A percentile compares a stretch with the other conserved stretches of the same genome.
Conservation (phyloP, 2,113 vertebrate species). For the Nycticebus coucang region DNA sequence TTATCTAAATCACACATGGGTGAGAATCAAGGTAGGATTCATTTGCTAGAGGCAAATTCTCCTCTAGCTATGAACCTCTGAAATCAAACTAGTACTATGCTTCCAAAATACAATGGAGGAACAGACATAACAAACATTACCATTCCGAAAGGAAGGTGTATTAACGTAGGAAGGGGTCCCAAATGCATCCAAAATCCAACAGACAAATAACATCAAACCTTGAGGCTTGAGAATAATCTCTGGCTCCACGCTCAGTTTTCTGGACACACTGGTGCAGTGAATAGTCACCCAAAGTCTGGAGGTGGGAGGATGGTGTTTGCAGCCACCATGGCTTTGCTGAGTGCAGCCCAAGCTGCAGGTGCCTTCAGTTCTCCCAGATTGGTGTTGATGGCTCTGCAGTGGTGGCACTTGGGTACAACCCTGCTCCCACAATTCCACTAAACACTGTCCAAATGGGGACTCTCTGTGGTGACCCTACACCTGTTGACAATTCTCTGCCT, state of each 20-base stretch:
- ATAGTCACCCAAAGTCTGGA: neutral
- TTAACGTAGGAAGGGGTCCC: neutral
- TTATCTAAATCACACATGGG: neutral
- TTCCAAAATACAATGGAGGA: neutral
- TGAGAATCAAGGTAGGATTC: neutral
- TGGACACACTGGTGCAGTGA: neutral
- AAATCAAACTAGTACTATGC: neutral
- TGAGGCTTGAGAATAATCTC: neutral
- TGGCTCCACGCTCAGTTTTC: neutral
- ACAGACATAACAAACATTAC: neutral
- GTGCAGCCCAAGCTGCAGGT: too few species aligned
- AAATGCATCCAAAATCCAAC: neutral
- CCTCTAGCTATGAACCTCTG: neutral
- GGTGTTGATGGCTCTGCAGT: neutral
- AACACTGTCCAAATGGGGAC: too few species aligned
- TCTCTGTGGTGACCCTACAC: neutral
- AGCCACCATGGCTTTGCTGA: neutral
- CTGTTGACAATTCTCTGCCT: neutral
- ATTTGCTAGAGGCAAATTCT: neutral
- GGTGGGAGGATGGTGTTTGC: neutral
- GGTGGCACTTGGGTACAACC: too few species aligned
- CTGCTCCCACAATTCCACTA: too few species aligned
- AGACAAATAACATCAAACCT: neutral
- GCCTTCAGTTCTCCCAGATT: neutral
- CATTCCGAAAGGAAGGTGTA: neutral